These are phyloP conservation scores for Scytalopus superciliaris DNA, from an alignment of 2,113 vertebrate genomes.

Conservation along the genomic window DNA sequence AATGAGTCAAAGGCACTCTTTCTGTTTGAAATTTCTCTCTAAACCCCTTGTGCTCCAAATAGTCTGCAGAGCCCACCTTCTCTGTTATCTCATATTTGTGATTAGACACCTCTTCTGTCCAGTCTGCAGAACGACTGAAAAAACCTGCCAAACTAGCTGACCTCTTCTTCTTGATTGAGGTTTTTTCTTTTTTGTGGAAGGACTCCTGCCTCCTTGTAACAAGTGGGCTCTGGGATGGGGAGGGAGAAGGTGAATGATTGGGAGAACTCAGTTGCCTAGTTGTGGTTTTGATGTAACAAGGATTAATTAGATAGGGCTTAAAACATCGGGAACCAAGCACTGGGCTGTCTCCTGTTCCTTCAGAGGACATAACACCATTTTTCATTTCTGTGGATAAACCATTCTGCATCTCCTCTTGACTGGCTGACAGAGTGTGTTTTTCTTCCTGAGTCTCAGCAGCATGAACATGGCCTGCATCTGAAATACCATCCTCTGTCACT, in stretches of 20 bases:
- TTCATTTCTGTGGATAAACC: slow-evolving; percentile 1
- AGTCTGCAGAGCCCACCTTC: slow-evolving; percentile 76
- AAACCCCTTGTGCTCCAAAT: slow-evolving; percentile 66
- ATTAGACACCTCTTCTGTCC: slow-evolving; percentile 83
- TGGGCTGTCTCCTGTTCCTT: slow-evolving; percentile 69
- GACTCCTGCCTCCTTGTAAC: slow-evolving; percentile 74
- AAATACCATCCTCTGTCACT: background rate
- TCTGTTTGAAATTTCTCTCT: slow-evolving; percentile 65
- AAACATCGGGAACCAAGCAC: slow-evolving; percentile 75
- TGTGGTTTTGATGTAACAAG: slow-evolving; percentile 95
- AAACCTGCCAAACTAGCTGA: slow-evolving; percentile 75
- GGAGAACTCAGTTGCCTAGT: slow-evolving; percentile 93
- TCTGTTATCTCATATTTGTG: slow-evolving; percentile 1
- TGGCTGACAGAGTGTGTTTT: background rate
- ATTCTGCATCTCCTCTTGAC: slow-evolving; percentile 12
- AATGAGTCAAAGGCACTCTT: slow-evolving; percentile 71
- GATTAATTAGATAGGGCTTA: slow-evolving; percentile 85
- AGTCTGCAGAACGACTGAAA: slow-evolving; percentile 90
- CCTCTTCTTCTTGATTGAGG: slow-evolving; percentile 70
- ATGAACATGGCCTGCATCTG: background rate
- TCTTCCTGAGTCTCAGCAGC: slow-evolving; percentile 39
- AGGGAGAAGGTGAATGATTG: slow-evolving; percentile 82
- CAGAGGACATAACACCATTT: slow-evolving; percentile 31
- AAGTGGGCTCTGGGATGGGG: slow-evolving; percentile 87
- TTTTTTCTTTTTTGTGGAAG: slow-evolving; percentile 64